Evolutionary conservation across 2,113 vertebrate species (phyloP), one percentile per base, ranked within the genome.

Genomic region (Tragelaphus scriptus): DNA sequence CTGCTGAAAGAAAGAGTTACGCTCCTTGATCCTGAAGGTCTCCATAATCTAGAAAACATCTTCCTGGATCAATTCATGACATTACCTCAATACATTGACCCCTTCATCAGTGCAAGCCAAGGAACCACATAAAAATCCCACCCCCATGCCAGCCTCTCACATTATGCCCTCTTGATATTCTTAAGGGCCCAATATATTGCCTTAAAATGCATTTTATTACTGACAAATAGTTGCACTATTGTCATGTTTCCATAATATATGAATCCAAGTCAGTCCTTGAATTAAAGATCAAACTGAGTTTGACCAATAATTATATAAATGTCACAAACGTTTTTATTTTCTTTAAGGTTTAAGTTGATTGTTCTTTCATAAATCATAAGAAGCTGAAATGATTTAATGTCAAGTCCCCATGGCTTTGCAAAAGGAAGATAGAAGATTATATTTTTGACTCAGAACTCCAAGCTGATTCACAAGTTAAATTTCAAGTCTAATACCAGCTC

Each of bases 271-370:
- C 47, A 26, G 87, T 56, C 63, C 44, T 95, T 79, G 77, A 92
- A 89, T 51, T 77, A 75, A 93, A 98, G 97, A 98, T 95, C 88
- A 95, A 95, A 53, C 58, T 65, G n/a, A 11, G 3, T 95, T 98
- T 92, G 32, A 95, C 90, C 68, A 0, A 56, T 96, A 82, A 88
- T 93, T 92, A 85, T 63, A 97, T 92, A 65, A 97, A 94, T 92
- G 94, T 95, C 93, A 58, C 53, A 8, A 68, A 56, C 13, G 3
- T 95, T 98, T 97, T 96, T 96, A 92, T 97, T 98, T 98, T 80
- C 94, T 80, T 97, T 87, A 6, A 71, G 92, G 9, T 7, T 87
- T 90, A 58, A 97, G 61, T 97, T 95, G 92, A 7, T 93, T 85
- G 90, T 96, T 96, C 91, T 59, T 96, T 55, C 19, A 40, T 68